Evolutionary conservation across 1,140 invertebrate species (phyloP).

Genomic region (Teleogryllus occipitalis): DNA sequence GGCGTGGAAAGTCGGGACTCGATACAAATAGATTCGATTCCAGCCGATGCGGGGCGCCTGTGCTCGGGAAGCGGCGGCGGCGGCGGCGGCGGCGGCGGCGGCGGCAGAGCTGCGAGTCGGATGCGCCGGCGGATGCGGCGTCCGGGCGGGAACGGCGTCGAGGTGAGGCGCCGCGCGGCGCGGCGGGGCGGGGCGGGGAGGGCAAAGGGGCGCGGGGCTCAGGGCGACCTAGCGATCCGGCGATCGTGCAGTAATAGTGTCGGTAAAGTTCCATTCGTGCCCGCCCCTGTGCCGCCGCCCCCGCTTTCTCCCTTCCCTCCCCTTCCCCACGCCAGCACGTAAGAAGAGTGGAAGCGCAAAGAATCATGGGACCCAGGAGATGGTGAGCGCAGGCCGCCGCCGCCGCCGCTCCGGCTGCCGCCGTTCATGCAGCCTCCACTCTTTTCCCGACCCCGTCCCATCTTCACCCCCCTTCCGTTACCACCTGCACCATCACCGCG

Average conservation of each 20-base stretch:
- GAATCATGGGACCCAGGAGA: conserved; percentile 17
- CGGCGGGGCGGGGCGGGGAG: no score
- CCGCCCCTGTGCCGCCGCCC: no score
- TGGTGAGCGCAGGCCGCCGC: not conserved
- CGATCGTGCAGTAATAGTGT: conserved; percentile 1
- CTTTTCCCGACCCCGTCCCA: not conserved
- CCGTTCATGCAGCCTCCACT: not conserved
- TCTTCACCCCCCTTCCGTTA: no score
- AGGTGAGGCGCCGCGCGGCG: no score
- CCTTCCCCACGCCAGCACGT: not conserved
- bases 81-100: no score
- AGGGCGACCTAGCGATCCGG: not conserved
- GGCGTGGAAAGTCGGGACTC: no score
- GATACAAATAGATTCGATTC: no score
- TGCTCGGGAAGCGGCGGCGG: not conserved
- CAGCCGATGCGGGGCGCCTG: not conserved
- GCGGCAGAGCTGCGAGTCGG: no score
- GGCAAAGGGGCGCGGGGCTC: not conserved
- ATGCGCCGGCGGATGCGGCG: not conserved
- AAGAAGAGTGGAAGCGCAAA: not conserved
- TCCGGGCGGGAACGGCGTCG: not conserved
- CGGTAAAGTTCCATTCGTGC: conserved; percentile 3
- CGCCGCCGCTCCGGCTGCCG: not conserved
- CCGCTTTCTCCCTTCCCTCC: not conserved
- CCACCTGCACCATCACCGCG: no score